Base-by-base conservation (phyloP, 2,797 vertebrate species). In the Acipenser transmontanus region DNA sequence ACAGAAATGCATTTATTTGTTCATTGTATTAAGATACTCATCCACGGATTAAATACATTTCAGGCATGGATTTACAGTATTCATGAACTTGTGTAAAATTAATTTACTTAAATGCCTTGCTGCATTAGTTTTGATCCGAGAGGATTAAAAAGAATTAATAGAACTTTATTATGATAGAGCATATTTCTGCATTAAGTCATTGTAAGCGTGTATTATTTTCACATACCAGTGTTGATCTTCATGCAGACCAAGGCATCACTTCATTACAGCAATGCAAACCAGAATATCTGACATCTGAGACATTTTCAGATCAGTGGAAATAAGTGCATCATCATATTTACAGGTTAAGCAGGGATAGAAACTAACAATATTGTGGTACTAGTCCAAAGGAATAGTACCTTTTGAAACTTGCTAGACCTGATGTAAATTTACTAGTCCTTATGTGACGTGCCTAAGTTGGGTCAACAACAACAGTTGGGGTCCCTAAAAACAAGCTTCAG, bases 91-190 rank as follows among this genome's bases (percentile, higher is more conserved):
- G 20, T 61, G 68, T 49, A 51, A 48, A 57, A 66, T 62, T 61
- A 66, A 50, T 66, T 49, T 57, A 56, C 59, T 49, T n/a, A 62
- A 62, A 66, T 14, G 47, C 64, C 48, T 20, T 62, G 20, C 69
- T 66, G 69, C 51, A 59, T 61, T 54, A 13, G 57, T 65, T 62
- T 48, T 65, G 34, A 65, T 51, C 50, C n/a, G 34, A 50, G 50
- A 59, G 51, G 59, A 50, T 59, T 57, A 56, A 12, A 57, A 34
- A 66, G 49, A 66, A 69, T 69, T 67, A 52, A 62, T 62, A 10
- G 49, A 34, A 34, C 49, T 13, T 11, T 61, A 62, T 52, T 52
- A 61, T 67, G 66, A 67, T 34, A 54, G 60, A 62, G 66, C 50
- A 67, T 59, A 51, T 54, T 61, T 56, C 50, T 54, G 60, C 66